Percentiles rank a stretch among this genome's conserved stretches.
phyloP scores from a whole-genome alignment of 2,113 vertebrate genomes.

The Oreamnos americanus region DNA sequence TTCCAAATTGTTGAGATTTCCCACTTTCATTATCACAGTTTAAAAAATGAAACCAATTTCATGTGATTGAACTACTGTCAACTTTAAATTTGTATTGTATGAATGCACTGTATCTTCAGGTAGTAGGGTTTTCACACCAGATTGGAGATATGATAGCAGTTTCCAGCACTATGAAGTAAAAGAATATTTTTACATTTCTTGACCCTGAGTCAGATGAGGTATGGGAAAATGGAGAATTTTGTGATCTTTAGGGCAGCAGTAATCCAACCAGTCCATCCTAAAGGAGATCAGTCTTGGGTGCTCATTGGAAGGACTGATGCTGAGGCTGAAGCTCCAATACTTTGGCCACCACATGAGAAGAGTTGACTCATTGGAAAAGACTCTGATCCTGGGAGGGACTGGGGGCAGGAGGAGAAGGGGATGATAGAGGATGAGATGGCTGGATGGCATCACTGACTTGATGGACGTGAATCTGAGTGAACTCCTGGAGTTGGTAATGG shows the following conservation, averaged over 20 bases:
- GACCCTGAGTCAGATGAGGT: neutral
- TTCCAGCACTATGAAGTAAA: neutral
- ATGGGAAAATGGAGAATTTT: neutral
- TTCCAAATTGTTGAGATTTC: neutral
- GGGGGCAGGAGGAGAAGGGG: too few species aligned
- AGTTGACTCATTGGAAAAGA: too few species aligned
- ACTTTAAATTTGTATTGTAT: neutral
- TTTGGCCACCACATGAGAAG: rapidly evolving
- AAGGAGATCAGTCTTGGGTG: too few species aligned
- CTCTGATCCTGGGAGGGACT: too few species aligned
- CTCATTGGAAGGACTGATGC: too few species aligned
- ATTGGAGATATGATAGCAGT: neutral
- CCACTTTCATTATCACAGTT: neutral
- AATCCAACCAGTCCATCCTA: too few species aligned
- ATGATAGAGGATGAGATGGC: too few species aligned
- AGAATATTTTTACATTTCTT: neutral
- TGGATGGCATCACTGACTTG: too few species aligned
- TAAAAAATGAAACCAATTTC: neutral
- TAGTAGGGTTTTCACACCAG: neutral
- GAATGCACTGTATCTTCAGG: neutral
- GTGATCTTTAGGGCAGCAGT: neutral
- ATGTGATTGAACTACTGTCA: neutral
- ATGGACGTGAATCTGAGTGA: too few species aligned
- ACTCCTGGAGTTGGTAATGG: too few species aligned
- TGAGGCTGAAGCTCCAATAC: too few species aligned